Conservation (phyloP, 2,797 vertebrate species). For the Acridotheres tristis region DNA sequence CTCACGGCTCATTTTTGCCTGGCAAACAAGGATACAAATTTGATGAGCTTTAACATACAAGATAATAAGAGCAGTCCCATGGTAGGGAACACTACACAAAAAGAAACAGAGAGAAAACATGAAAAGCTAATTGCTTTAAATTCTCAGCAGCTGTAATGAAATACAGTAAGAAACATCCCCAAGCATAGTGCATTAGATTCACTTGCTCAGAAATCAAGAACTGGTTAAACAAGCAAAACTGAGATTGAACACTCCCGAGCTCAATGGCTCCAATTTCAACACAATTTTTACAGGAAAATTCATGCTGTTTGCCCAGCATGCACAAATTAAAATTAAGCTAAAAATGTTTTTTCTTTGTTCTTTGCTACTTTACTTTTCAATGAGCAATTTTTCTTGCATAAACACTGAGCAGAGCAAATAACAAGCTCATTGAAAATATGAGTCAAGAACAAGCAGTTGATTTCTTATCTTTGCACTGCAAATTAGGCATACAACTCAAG, state of each 20-base stretch:
- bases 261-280: constrained; percentile 51
- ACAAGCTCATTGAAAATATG: constrained; percentile 39
- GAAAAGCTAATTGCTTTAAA: constrained; percentile 60
- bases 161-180: constrained; percentile 39
- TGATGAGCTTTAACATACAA: constrained; percentile 44
- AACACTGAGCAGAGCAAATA: constrained; percentile 56
- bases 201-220: constrained; percentile 47
- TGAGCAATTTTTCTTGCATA: constrained; percentile 52
- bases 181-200: constrained; percentile 1
- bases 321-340: constrained; percentile 57
- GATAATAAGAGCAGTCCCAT: constrained; percentile 39
- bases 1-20: constrained; percentile 23
- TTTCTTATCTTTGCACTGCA: constrained; percentile 48
- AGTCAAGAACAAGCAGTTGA: constrained; percentile 51
- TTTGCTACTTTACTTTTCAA: constrained; percentile 38
- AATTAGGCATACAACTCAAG: constrained; percentile 39
- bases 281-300: constrained; percentile 49
- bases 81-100: constrained; percentile 3
- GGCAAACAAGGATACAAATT: constrained; percentile 18
- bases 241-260: constrained; percentile 21
- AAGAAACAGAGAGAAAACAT: constrained; percentile 40
- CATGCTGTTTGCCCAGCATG: constrained; percentile 43
- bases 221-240: constrained; percentile 64
- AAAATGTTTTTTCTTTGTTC: constrained; percentile 35
- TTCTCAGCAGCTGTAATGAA: constrained; percentile 58